Percentiles rank a stretch among this genome's conserved stretches.
phyloP scores from a whole-genome alignment of 2,113 vertebrate genomes.

The Cyprinodon brontotheroides region DNA sequence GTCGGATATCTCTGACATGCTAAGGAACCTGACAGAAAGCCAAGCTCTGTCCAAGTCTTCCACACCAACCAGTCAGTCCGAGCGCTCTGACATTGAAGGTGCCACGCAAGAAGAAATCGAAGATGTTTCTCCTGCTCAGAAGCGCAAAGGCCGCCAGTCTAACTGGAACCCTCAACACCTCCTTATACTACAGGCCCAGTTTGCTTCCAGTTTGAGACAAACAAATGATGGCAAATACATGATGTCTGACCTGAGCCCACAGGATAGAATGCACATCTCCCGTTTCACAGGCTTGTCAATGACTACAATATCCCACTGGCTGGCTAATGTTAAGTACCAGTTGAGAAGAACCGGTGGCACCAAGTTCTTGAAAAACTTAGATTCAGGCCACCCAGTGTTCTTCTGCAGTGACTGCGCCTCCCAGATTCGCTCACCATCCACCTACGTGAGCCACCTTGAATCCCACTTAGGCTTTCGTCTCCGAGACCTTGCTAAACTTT shows the following conservation, averaged over 20 bases:
- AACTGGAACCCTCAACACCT: conserved; percentile 99
- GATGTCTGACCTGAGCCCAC: conserved; percentile 98
- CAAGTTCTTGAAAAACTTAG: conserved; percentile 99
- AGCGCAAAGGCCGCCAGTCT: conserved; percentile 98
- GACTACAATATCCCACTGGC: conserved; percentile 99
- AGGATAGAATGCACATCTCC: conserved; percentile 99
- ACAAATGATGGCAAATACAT: conserved; percentile 95
- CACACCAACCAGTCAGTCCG: conserved; percentile 95
- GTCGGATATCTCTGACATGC: conserved; percentile 99
- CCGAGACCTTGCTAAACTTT: conserved; percentile 94
- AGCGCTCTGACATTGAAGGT: conserved; percentile 94
- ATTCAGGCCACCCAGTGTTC: conserved; percentile 98
- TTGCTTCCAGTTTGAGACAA: conserved; percentile 95
- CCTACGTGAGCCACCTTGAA: conserved; percentile 97
- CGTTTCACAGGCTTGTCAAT: conserved; percentile 98
- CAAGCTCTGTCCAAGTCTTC: conserved; percentile 93
- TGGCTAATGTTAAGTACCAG: conserved; percentile 99
- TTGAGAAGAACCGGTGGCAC: conserved; percentile 98
- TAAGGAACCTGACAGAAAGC: conserved; percentile 98
- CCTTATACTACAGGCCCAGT: conserved; percentile 98
- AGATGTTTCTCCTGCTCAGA: conserved; percentile 94
- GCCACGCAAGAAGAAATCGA: conserved; percentile 92
- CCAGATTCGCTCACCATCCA: conserved; percentile 97
- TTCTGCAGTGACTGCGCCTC: conserved; percentile 99
- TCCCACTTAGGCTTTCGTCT: conserved; percentile 98